These are phyloP conservation scores for Chymomyza fuscimana DNA, from an alignment of 2,888 invertebrate genomes.

Conservation along the genomic window DNA sequence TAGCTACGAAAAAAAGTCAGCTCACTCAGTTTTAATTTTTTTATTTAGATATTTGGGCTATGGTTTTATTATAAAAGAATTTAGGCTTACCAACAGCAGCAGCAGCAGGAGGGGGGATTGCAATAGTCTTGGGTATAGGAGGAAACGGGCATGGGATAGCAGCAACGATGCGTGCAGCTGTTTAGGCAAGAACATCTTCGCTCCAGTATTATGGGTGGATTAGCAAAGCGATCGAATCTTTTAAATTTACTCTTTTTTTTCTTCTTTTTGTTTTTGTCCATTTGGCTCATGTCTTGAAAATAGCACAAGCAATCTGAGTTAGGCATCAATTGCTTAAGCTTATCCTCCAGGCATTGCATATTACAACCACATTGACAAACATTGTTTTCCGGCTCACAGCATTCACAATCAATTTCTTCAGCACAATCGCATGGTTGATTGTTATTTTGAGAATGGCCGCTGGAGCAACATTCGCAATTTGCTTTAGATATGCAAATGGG, in stretches of 20 bases:
- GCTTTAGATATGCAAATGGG: slow-evolving; percentile 34
- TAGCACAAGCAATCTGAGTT: slow-evolving; percentile 34
- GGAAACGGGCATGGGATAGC: not conserved
- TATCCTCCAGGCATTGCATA: slow-evolving; percentile 27
- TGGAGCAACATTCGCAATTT: not conserved
- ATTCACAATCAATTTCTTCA: not conserved
- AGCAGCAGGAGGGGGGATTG: slow-evolving; percentile 9
- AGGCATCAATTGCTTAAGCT: slow-evolving; percentile 26
- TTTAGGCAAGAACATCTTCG: slow-evolving; percentile 22
- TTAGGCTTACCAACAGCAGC: slow-evolving; percentile 1
- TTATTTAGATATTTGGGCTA: not conserved
- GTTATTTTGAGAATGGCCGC: not conserved
- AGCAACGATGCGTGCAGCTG: slow-evolving; percentile 8
- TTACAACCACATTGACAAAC: slow-evolving; percentile 14
- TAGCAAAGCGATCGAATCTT: slow-evolving; percentile 49
- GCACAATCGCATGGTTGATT: not conserved
- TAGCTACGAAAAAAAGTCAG: not conserved
- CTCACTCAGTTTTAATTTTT: not conserved
- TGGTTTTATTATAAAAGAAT: slow-evolving; percentile 11
- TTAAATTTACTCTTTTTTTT: not conserved
- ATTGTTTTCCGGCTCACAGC: not conserved
- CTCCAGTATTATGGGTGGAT: slow-evolving; percentile 49
- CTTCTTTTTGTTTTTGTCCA: not conserved
- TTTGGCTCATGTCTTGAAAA: slow-evolving; percentile 1
- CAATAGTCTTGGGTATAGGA: slow-evolving; percentile 21